These are phyloP conservation scores for Polypedilum pembai DNA, from an alignment of 1,140 invertebrate species.

Conservation along the genomic window DNA sequence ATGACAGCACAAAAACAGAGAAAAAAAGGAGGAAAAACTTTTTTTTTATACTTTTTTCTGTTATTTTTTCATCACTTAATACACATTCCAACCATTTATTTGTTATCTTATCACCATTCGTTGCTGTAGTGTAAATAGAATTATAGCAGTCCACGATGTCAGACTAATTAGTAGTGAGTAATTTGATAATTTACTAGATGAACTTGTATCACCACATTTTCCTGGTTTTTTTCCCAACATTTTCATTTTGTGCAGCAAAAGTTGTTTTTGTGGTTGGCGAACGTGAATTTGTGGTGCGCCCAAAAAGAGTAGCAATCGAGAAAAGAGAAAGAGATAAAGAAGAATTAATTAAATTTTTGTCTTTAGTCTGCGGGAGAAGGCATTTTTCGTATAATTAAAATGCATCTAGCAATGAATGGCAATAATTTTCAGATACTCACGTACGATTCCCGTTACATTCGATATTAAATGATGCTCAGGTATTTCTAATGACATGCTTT, in stretches of 20 bases:
- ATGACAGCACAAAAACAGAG: neutral
- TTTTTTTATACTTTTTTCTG: constrained; percentile 7
- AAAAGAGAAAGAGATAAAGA: neutral
- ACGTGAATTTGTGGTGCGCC: neutral
- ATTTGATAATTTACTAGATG: constrained; percentile 27
- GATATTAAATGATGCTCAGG: constrained; percentile 43
- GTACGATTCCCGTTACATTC: constrained; percentile 39
- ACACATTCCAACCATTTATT: neutral
- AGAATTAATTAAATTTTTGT: constrained; percentile 20
- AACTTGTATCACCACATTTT: constrained; percentile 33
- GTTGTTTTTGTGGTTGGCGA: neutral
- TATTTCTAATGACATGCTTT: constrained; percentile 36
- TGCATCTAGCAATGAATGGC: neutral
- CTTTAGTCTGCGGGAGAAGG: neutral
- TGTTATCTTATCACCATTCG: constrained; percentile 26
- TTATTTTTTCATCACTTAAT: constrained; percentile 10
- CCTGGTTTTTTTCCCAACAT: constrained; percentile 29
- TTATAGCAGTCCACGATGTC: constrained; percentile 27
- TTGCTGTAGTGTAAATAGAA: constrained; percentile 24
- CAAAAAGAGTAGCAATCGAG: neutral
- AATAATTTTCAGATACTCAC: constrained; percentile 33
- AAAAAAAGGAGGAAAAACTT: neutral
- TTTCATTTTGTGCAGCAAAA: neutral
- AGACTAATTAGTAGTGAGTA: constrained; percentile 28
- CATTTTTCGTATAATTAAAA: constrained; percentile 21